Percentiles rank a stretch among this genome's conserved stretches.
Conservation (phyloP, 2,888 invertebrate species). For the Galeopsomyia nigrocyanea region DNA sequence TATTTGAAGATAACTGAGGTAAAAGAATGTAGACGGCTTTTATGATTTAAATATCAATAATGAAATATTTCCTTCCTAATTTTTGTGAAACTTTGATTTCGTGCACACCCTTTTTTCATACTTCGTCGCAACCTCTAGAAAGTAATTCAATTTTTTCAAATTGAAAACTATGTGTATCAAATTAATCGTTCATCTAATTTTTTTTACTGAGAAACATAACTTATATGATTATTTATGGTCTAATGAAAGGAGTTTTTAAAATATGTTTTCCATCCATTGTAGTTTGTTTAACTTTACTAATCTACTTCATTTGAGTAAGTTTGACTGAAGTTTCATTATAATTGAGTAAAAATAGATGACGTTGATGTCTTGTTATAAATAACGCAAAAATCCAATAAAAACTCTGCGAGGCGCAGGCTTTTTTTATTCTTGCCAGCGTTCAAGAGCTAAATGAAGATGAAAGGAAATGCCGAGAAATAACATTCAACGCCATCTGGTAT, state of each 20-base stretch:
- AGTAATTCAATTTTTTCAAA: slow-evolving; percentile 1
- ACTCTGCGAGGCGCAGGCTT: neutral
- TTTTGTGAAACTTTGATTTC: slow-evolving; percentile 41
- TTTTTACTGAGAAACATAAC: too few species aligned
- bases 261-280: neutral
- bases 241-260: too few species aligned
- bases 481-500: slow-evolving; percentile 30
- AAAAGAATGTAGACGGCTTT: slow-evolving; percentile 45
- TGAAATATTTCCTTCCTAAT: slow-evolving; percentile 47
- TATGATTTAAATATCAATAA: slow-evolving; percentile 46
- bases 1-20: slow-evolving; percentile 38
- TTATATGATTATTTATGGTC: too few species aligned
- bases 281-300: too few species aligned
- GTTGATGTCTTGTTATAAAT: slow-evolving; percentile 30
- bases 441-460: neutral
- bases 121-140: slow-evolving; percentile 10
- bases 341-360: neutral
- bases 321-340: too few species aligned
- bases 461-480: neutral
- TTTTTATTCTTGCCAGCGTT: slow-evolving; percentile 11
- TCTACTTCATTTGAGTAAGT: too few species aligned
- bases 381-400: slow-evolving; percentile 23
- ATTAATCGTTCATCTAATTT: too few species aligned
- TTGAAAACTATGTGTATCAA: too few species aligned
- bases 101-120: slow-evolving; percentile 31